phyloP scores from a whole-genome alignment of 2,113 vertebrate genomes.

The Callipepla squamata region DNA sequence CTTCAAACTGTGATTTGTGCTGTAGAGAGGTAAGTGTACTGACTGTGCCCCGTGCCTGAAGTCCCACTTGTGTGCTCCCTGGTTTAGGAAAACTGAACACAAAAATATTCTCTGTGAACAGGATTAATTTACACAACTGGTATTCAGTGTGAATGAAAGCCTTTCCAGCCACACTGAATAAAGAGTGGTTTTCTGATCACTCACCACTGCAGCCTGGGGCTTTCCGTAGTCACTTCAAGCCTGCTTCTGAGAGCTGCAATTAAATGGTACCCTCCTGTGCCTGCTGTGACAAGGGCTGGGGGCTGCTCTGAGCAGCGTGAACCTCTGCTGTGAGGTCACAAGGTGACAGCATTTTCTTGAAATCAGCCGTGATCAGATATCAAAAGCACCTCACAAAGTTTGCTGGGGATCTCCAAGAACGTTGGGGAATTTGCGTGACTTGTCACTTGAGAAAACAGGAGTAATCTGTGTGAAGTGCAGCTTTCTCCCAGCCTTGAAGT shows the following conservation, averaged over 20 bases:
- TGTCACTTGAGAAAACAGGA: neutral
- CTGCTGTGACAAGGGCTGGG: rapidly evolving
- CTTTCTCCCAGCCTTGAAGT: neutral
- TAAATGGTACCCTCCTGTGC: neutral
- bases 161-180: neutral
- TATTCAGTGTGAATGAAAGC: neutral
- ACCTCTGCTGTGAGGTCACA: neutral
- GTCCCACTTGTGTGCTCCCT: neutral
- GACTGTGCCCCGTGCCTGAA: neutral
- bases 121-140: neutral
- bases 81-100: neutral
- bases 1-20: neutral
- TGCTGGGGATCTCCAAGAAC: neutral
- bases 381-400: neutral
- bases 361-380: neutral
- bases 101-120: neutral
- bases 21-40: neutral
- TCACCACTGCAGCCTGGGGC: neutral
- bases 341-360: neutral
- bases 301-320: neutral
- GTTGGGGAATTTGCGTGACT: neutral
- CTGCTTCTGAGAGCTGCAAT: neutral
- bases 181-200: neutral
- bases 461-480: neutral
- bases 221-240: neutral